These are phyloP conservation scores for Picathartes gymnocephalus DNA, from an alignment of 2,113 vertebrate genomes.

Conservation along the genomic window DNA sequence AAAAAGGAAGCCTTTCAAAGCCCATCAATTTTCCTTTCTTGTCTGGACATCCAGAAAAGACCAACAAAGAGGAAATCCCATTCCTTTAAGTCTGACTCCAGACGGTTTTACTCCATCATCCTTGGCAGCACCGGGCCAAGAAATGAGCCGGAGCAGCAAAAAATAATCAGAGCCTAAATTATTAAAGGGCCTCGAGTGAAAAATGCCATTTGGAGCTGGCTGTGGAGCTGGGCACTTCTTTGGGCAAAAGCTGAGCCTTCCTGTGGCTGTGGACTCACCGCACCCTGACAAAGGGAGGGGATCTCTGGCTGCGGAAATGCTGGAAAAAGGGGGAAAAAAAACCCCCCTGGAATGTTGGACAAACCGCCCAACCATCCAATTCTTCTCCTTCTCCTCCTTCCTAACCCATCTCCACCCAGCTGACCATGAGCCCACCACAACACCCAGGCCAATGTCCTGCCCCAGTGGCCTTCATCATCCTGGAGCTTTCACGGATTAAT, in stretches of 20 bases:
- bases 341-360: not conserved
- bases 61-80: not conserved
- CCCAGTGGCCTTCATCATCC: not conserved
- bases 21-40: not conserved
- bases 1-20: not conserved
- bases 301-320: not conserved
- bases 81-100: not conserved
- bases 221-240: not conserved
- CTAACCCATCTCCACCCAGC: not conserved
- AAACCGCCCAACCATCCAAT: not conserved
- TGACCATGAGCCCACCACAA: not conserved
- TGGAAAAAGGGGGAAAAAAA: not conserved
- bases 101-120: not conserved
- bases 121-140: not conserved
- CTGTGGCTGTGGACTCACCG: not conserved
- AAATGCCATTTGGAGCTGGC: not conserved
- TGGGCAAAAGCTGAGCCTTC: not conserved
- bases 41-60: not conserved
- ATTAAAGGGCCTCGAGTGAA: not conserved
- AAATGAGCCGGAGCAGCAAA: not conserved
- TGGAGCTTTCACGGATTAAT: not conserved
- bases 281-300: not conserved
- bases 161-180: not conserved
- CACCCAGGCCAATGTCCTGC: not conserved
- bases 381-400: not conserved